Percentiles rank a stretch among this genome's conserved stretches.
These are phyloP conservation scores for Rhaphigaster nebulosa DNA, from an alignment of 2,888 invertebrate species.

Conservation along the genomic window DNA sequence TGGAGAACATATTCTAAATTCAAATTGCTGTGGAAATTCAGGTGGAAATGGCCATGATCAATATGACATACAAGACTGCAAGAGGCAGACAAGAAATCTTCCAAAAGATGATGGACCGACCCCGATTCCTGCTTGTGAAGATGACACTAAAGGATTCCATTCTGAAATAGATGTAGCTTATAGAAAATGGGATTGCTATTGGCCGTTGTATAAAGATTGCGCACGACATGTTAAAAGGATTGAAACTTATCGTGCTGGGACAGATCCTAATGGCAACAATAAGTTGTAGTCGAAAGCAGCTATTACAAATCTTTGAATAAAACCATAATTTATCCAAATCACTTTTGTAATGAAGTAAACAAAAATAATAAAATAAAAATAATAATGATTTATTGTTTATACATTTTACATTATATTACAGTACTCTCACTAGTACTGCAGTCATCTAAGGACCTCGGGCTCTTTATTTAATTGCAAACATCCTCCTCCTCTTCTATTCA, in stretches of 20 bases:
- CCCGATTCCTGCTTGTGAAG: background rate
- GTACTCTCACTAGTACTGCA: no score
- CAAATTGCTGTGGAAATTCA: no score
- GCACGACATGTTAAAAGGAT: background rate
- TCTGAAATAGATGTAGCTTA: background rate
- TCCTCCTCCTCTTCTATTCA: no score
- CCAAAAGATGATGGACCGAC: background rate
- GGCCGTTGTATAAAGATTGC: background rate
- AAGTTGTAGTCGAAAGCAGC: background rate
- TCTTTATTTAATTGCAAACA: no score
- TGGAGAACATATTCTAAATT: background rate
- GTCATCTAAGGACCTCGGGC: no score
- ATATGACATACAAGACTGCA: background rate
- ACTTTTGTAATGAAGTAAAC: conserved; percentile 2
- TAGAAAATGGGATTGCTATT: background rate
- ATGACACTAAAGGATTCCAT: background rate
- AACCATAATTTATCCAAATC: background rate
- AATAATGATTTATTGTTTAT: no score
- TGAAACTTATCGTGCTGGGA: background rate
- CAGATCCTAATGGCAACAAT: background rate
- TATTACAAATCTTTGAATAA: background rate
- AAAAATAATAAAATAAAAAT: background rate
- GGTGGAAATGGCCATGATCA: background rate
- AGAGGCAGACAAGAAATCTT: background rate
- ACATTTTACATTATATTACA: no score